A percentile compares a stretch with the other conserved stretches of the same genome.
These are phyloP conservation scores for Cephus cinctus DNA, from an alignment of 1,140 invertebrate species.

Conservation along the genomic window DNA sequence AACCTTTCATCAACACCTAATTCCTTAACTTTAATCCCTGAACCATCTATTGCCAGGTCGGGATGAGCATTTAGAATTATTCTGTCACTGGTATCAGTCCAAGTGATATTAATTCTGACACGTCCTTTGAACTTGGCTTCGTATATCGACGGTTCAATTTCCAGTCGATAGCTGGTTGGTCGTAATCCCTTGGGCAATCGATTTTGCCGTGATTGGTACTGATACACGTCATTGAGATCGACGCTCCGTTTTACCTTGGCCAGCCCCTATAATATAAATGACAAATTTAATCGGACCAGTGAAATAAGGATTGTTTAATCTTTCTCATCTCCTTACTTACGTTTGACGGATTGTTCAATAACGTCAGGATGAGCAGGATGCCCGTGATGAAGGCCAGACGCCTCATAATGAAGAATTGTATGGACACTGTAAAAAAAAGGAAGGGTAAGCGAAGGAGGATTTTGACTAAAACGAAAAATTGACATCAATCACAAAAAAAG, in stretches of 20 bases:
- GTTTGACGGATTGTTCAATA: too few relatives aligned
- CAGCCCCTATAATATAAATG: not conserved
- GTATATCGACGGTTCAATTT: constrained; percentile 61
- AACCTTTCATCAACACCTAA: constrained; percentile 39
- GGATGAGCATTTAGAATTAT: constrained; percentile 64
- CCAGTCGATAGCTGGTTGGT: constrained; percentile 63
- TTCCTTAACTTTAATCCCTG: constrained; percentile 36
- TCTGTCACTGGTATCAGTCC: constrained; percentile 57
- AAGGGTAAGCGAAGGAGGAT: too few relatives aligned
- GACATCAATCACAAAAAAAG: too few relatives aligned
- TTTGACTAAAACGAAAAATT: too few relatives aligned
- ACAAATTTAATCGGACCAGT: too few relatives aligned
- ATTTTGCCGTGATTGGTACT: constrained; percentile 21
- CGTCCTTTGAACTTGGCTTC: constrained; percentile 61
- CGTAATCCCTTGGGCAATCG: constrained; percentile 58
- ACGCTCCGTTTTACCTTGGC: constrained; percentile 28
- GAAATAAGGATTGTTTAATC: too few relatives aligned
- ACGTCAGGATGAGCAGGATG: constrained; percentile 12
- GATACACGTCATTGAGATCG: constrained; percentile 35
- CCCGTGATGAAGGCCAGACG: constrained; percentile 15
- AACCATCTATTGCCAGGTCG: constrained; percentile 54
- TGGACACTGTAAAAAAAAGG: too few relatives aligned
- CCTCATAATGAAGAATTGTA: constrained; percentile 10
- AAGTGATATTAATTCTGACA: constrained; percentile 63
- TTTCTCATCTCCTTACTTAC: too few relatives aligned